phyloP scores from a whole-genome alignment of 2,113 vertebrate genomes.

The Hippocampus mohnikei region DNA sequence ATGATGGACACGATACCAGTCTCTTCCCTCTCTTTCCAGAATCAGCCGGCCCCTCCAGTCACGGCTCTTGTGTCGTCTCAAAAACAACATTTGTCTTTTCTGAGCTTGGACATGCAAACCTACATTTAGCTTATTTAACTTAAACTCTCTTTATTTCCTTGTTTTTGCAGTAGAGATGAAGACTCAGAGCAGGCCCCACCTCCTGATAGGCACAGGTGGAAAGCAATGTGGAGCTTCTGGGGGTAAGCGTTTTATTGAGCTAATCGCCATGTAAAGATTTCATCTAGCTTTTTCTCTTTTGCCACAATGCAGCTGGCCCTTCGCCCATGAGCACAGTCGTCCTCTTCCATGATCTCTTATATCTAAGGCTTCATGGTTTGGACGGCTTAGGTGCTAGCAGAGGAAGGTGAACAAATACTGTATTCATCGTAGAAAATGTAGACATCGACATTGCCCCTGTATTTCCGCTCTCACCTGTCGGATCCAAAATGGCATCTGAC shows the following conservation, averaged over 20 bases:
- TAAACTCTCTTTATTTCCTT: neutral
- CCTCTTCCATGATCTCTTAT: neutral
- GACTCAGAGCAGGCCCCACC: neutral
- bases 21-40: conserved; percentile 2
- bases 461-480: too few species aligned
- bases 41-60: conserved; percentile 8
- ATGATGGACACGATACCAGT: conserved; percentile 6
- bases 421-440: too few species aligned
- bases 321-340: conserved; percentile 4
- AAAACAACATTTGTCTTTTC: conserved; percentile 33
- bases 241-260: conserved; percentile 31
- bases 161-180: neutral
- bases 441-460: too few species aligned
- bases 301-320: conserved; percentile 31
- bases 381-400: too few species aligned
- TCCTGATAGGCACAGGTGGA: conserved; percentile 7
- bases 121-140: conserved; percentile 12
- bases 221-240: conserved; percentile 26
- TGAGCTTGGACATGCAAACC: conserved; percentile 13
- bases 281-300: conserved; percentile 35
- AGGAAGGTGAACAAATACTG: too few species aligned
- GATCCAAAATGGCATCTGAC: too few species aligned
- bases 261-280: conserved; percentile 46
- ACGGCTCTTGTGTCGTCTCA: conserved; percentile 10
- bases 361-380: neutral